Conservation (phyloP, 2,113 vertebrate species). For the Malurus elegans region DNA sequence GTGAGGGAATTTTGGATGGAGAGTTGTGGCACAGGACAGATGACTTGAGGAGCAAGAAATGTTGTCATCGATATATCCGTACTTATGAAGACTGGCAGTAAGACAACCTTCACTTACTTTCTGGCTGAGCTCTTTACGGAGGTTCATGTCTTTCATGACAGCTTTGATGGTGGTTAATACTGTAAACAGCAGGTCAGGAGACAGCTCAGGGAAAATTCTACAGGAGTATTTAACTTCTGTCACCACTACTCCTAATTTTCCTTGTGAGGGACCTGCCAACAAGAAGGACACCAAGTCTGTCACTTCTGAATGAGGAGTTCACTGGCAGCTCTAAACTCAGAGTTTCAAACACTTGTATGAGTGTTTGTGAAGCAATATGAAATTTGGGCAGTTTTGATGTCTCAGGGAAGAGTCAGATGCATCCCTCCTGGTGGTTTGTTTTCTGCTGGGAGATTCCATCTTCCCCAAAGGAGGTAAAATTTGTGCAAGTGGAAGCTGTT, state of each 20-base stretch:
- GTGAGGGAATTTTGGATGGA: not conserved
- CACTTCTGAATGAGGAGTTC: not conserved
- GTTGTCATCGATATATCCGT: accelerated
- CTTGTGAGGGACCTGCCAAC: not conserved
- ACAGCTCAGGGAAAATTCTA: accelerated
- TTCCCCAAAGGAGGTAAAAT: not conserved
- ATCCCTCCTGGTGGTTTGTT: not conserved
- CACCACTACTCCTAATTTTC: not conserved
- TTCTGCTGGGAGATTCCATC: not conserved
- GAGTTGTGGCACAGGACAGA: not conserved
- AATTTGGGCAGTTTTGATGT: accelerated
- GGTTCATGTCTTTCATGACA: not conserved
- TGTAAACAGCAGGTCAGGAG: accelerated
- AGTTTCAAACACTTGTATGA: accelerated
- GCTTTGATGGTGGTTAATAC: constrained; percentile 8
- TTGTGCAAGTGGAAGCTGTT: not conserved
- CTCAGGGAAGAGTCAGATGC: accelerated
- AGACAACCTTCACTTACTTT: constrained; percentile 4
- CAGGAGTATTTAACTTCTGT: not conserved
- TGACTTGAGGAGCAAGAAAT: not conserved
- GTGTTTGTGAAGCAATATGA: accelerated
- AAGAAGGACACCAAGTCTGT: not conserved
- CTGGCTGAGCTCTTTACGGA: not conserved
- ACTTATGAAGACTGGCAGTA: not conserved
- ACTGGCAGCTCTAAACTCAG: not conserved